Conservation (phyloP, 2,888 invertebrate species). For the Chydorus sphaericus region DNA sequence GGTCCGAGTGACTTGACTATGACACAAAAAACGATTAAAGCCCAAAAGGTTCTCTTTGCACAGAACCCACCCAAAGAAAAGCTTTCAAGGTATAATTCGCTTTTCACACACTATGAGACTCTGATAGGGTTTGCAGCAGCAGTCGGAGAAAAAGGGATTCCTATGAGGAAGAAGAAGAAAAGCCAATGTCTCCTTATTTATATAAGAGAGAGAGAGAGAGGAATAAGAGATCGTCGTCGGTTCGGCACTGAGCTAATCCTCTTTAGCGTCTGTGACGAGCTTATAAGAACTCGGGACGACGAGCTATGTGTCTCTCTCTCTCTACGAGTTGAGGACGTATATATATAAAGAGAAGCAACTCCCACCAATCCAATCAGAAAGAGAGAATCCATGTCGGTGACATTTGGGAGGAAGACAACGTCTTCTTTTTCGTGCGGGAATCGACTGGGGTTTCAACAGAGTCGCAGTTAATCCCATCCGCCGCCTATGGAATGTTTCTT, state of each 20-base stretch:
- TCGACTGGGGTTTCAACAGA: neutral
- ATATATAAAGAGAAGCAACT: neutral
- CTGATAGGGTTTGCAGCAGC: too few species aligned
- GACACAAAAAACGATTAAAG: neutral
- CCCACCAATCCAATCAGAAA: neutral
- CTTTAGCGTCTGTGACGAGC: constrained; percentile 8
- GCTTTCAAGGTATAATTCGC: neutral
- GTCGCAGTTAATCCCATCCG: too few species aligned
- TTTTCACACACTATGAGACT: neutral
- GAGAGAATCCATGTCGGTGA: constrained; percentile 5
- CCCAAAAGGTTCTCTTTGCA: neutral
- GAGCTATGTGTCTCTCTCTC: neutral
- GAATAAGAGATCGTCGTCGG: neutral
- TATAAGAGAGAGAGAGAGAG: neutral
- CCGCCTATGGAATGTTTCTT: too few species aligned
- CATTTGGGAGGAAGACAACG: neutral
- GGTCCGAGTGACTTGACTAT: neutral
- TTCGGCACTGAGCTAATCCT: neutral
- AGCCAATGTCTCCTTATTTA: neutral
- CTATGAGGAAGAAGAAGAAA: neutral
- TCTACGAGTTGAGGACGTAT: neutral
- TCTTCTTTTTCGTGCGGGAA: too few species aligned
- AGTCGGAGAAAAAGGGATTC: neutral
- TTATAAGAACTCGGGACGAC: neutral
- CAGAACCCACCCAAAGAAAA: neutral